Base-by-base conservation (phyloP, 2,888 invertebrate species). In the Platypus cylindrus region DNA sequence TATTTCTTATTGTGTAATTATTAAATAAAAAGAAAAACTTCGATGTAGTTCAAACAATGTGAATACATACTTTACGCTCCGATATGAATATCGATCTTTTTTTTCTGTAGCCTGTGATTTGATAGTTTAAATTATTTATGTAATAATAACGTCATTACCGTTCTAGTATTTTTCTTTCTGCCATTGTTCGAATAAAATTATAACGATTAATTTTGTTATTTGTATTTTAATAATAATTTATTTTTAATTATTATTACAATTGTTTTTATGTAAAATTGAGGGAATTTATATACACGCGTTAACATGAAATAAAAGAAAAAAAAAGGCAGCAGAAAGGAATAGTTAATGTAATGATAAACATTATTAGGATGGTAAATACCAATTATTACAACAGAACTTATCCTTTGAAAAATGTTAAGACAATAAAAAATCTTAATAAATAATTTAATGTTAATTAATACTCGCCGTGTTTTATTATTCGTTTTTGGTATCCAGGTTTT, bases 391-490 rank as follows among this genome's bases (percentile, higher is more conserved):
- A n/a, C n/a, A n/a, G n/a, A n/a, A n/a, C n/a, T n/a, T n/a, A n/a
- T n/a, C n/a, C n/a, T n/a, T n/a, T n/a, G 41, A 44, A 45, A 44
- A 50, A 32, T 53, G 49, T 49, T 48, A 44, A 47, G 52, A 53
- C 52, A 52, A 53, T 52, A 53, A 40, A 51, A 44, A 44, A 46
- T 41, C 43, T 39, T 44, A 51, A 50, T 49, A 31, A 52, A 52
- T 27, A 27, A 27, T 27, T 13, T 27, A 5, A 12, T 27, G 15
- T 27, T 27, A 27, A 27, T 27, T n/a, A n/a, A n/a, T n/a, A n/a
- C n/a, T n/a, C n/a, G n/a, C n/a, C n/a, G n/a, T n/a, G n/a, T n/a
- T n/a, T n/a, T n/a, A n/a, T n/a, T n/a, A n/a, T n/a, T n/a, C n/a
- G n/a, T n/a, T n/a, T n/a, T n/a, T n/a, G n/a, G n/a, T n/a, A n/a